Evolutionary conservation across 1,140 invertebrate genomes (phyloP).

Genomic region (Drosophila sucinea): DNA sequence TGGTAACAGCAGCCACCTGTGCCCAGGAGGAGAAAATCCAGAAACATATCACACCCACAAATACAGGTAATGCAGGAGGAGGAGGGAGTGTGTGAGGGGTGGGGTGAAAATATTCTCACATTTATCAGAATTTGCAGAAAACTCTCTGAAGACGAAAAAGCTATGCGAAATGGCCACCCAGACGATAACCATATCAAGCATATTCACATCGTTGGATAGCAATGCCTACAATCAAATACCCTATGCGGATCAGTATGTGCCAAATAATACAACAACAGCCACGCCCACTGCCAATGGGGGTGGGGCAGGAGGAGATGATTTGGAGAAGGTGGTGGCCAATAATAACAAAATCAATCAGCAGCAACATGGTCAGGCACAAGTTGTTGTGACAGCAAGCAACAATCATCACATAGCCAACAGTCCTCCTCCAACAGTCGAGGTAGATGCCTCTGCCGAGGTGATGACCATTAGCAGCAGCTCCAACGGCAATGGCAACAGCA

Average conservation of each 20-base stretch:
- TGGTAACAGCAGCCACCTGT: constrained; percentile 87
- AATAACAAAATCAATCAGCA: constrained; percentile 82
- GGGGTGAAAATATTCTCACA: background rate
- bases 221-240: constrained; percentile 78
- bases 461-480: constrained; percentile 10
- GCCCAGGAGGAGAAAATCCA: constrained; percentile 87
- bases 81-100: background rate
- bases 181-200: constrained; percentile 74
- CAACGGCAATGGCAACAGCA: constrained; percentile 4
- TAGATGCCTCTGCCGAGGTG: no score
- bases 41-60: constrained; percentile 84
- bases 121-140: constrained; percentile 42
- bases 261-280: constrained; percentile 65
- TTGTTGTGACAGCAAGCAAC: constrained; percentile 35
- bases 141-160: constrained; percentile 73
- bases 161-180: constrained; percentile 82
- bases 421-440: constrained; percentile 23
- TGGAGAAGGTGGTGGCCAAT: constrained; percentile 71
- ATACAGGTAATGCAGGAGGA: constrained; percentile 57
- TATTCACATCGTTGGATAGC: constrained; percentile 75
- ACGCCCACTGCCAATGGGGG: constrained; percentile 35
- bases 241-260: constrained; percentile 83
- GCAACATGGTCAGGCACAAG: constrained; percentile 56
- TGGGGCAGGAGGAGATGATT: background rate
- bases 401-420: constrained; percentile 46